Percentiles rank a stretch among this genome's conserved stretches.
phyloP scores from a whole-genome alignment of 2,797 vertebrate species.

The Oreochromis grahami region DNA sequence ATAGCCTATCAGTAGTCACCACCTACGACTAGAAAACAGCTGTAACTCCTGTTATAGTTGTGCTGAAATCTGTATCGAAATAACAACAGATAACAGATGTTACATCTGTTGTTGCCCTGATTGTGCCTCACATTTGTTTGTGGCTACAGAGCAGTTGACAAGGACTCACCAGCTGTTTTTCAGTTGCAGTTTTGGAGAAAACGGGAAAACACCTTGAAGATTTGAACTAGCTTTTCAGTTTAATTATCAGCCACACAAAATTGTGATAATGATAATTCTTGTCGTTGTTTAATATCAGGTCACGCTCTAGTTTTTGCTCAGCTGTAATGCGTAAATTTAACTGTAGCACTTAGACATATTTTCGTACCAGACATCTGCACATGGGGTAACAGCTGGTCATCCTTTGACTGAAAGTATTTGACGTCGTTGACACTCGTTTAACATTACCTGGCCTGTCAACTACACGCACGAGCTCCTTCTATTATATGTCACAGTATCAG shows the following conservation, averaged over 20 bases:
- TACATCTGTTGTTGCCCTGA: constrained; percentile 39
- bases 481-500: neutral
- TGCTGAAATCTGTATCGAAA: neutral
- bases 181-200: constrained; percentile 44
- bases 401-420: neutral
- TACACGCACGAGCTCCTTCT: neutral
- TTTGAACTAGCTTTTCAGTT: neutral
- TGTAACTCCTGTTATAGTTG: neutral
- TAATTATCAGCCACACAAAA: neutral
- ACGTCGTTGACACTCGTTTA: neutral
- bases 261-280: too few relatives aligned
- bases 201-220: neutral
- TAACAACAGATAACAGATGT: neutral
- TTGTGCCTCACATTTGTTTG: constrained; percentile 39
- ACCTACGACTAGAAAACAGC: neutral
- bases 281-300: neutral
- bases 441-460: neutral
- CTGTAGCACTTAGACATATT: neutral
- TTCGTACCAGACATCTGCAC: neutral
- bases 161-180: constrained; percentile 56
- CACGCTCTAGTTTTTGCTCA: neutral
- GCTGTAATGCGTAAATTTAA: neutral
- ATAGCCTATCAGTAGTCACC: neutral
- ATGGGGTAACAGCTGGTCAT: constrained; percentile 22
- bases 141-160: neutral